Percentiles rank a stretch among this genome's conserved stretches.
Conservation (phyloP, 2,113 vertebrate species). For the Abramis brama region DNA sequence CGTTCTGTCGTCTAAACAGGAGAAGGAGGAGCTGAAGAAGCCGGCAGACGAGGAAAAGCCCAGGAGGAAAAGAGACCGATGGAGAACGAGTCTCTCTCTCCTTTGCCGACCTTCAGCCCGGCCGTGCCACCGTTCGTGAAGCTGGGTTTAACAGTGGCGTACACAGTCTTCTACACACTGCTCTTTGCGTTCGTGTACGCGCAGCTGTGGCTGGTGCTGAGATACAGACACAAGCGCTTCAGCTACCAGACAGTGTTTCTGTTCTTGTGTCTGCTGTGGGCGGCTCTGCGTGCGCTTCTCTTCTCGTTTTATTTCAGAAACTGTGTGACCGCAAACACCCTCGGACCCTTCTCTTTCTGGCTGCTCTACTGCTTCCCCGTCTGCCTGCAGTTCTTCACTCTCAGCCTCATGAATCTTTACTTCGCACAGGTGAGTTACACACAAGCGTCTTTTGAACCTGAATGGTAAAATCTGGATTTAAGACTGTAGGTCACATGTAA, state of each 20-base stretch:
- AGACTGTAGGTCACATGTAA: neutral
- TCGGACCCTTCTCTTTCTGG: conserved; percentile 94
- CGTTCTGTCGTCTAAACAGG: conserved; percentile 68
- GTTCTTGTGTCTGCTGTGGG: conserved; percentile 96
- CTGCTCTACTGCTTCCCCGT: conserved; percentile 97
- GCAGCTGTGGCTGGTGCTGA: conserved; percentile 96
- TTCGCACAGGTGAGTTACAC: conserved; percentile 83
- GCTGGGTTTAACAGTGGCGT: conserved; percentile 90
- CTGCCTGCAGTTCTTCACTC: conserved; percentile 97
- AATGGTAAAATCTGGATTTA: neutral
- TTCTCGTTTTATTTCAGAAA: conserved; percentile 98
- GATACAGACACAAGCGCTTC: conserved; percentile 92
- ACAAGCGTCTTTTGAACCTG: neutral
- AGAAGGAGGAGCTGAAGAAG: neutral
- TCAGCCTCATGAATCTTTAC: conserved; percentile 97
- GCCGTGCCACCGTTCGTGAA: conserved; percentile 86
- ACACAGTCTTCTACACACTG: conserved; percentile 92
- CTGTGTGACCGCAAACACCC: conserved; percentile 89
- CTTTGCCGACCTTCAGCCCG: conserved; percentile 73
- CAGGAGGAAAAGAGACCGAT: conserved; percentile 54
- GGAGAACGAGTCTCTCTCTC: conserved; percentile 81
- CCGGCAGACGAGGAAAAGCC: neutral
- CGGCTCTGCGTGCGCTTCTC: conserved; percentile 91
- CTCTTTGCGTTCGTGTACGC: conserved; percentile 92
- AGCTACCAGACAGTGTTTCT: conserved; percentile 98